Conservation (phyloP, 2,797 vertebrate species). For the Naso thynnoides region DNA sequence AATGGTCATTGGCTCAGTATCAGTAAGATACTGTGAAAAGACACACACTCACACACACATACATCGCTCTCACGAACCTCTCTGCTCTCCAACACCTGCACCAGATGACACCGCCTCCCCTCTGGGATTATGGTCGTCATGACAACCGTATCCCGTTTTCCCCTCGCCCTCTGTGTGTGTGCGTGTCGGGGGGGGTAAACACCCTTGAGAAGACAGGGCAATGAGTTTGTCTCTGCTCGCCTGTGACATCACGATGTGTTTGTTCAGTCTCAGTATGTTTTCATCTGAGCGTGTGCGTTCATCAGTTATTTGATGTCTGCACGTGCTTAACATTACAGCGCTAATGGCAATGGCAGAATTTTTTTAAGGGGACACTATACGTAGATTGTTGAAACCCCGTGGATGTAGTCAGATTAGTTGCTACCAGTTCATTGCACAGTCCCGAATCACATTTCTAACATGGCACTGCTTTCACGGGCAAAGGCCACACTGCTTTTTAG, state of each 20-base stretch:
- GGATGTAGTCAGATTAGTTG: no score
- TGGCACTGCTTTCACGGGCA: background rate
- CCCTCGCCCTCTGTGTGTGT: constrained; percentile 5
- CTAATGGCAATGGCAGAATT: no score
- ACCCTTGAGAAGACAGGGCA: constrained; percentile 16
- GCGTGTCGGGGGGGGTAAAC: constrained; percentile 23
- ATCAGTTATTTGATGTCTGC: no score
- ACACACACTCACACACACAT: constrained; percentile 4
- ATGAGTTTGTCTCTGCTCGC: background rate
- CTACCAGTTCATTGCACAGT: background rate
- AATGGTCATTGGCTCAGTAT: constrained; percentile 18
- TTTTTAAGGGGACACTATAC: no score
- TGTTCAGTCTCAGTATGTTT: no score
- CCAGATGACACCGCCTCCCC: constrained; percentile 11
- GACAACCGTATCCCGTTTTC: constrained; percentile 40
- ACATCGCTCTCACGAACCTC: background rate
- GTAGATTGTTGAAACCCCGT: no score
- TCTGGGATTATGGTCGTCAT: constrained; percentile 43
- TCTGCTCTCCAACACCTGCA: constrained; percentile 13
- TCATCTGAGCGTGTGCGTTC: no score
- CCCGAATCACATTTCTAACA: background rate
- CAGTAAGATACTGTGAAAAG: background rate
- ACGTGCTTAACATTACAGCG: no score
- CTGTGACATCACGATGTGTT: background rate
- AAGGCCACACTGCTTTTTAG: background rate